phyloP scores from a whole-genome alignment of 2,113 vertebrate species.

The Archocentrus centrarchus region DNA sequence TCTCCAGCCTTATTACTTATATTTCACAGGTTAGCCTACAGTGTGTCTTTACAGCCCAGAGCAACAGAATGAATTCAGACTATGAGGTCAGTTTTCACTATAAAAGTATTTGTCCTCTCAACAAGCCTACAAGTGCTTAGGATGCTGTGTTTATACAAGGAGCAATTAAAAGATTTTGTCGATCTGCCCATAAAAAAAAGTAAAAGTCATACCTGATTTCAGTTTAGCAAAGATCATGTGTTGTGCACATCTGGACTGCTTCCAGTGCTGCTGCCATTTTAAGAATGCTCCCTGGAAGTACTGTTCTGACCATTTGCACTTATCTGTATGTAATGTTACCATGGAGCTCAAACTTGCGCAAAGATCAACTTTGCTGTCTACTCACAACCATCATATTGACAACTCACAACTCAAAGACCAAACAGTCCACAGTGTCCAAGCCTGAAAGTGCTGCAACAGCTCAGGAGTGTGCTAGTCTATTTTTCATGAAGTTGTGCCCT shows the following conservation, averaged over 20 bases:
- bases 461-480: neutral
- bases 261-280: neutral
- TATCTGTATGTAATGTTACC: neutral
- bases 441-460: neutral
- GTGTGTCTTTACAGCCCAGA: constrained; percentile 6
- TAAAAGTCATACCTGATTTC: neutral
- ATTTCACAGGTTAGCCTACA: constrained; percentile 41
- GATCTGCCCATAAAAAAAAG: neutral
- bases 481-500: neutral
- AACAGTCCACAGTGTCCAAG: neutral
- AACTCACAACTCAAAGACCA: neutral
- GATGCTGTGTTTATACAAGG: neutral
- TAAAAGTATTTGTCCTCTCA: neutral
- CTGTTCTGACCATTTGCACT: neutral
- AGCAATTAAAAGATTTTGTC: neutral
- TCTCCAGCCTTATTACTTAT: constrained; percentile 50
- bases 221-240: neutral
- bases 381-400: neutral
- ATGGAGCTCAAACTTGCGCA: neutral
- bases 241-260: neutral
- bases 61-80: neutral
- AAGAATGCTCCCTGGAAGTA: neutral
- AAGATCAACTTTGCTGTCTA: neutral
- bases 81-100: neutral
- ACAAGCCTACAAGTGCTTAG: neutral